phyloP scores from a whole-genome alignment of 1,140 invertebrate genomes.

The Wiebesia pumilae region DNA sequence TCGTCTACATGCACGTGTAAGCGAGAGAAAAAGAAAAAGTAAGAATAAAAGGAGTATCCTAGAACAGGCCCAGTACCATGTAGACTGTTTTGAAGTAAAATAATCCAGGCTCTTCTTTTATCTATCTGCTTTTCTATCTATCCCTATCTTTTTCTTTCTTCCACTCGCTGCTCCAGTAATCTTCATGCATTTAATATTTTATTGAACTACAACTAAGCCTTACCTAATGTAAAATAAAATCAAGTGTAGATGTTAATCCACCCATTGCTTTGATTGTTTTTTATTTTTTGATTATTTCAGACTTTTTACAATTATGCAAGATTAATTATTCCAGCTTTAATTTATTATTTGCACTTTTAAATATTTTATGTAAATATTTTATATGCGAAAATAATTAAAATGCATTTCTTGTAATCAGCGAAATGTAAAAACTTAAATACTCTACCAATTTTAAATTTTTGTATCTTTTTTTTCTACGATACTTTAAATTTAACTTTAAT shows the following conservation, averaged over 20 bases:
- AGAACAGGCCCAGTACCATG: not conserved
- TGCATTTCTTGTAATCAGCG: no score
- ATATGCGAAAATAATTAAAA: no score
- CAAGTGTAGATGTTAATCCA: not conserved
- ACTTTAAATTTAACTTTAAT: not conserved
- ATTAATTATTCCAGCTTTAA: not conserved
- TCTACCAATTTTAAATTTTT: not conserved
- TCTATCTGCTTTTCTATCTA: not conserved
- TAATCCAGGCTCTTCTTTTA: not conserved
- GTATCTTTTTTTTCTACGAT: not conserved
- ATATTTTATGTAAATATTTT: no score
- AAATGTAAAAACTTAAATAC: not conserved
- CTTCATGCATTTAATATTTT: not conserved
- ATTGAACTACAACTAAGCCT: not conserved
- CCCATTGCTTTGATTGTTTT: not conserved
- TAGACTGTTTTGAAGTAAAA: constrained; percentile 1
- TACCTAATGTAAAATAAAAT: not conserved
- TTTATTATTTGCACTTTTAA: not conserved
- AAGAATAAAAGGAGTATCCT: not conserved
- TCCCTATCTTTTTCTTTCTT: not conserved
- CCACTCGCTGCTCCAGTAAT: not conserved
- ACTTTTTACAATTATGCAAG: not conserved
- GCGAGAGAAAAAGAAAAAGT: not conserved
- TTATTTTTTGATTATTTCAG: not conserved
- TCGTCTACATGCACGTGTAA: not conserved